Base-by-base conservation (phyloP, 2,888 invertebrate genomes). In the Amiota mariae region DNA sequence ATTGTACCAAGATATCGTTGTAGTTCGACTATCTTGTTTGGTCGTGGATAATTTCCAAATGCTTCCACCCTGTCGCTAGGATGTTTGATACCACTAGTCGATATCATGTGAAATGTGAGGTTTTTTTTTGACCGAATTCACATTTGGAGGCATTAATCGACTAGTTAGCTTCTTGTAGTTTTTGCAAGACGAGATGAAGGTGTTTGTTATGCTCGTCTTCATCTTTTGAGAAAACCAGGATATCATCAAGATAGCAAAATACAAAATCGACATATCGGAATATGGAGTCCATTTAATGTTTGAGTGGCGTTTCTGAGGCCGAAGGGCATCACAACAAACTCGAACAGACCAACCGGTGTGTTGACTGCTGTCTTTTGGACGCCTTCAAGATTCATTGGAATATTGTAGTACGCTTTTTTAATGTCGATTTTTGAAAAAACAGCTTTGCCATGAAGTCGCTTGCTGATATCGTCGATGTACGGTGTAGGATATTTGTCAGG, bases 261-360 rank as follows among this genome's bases (percentile, higher is more conserved):
- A 24, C 24, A 3, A 24, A 24, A 24, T 24, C 24, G 24, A 24
- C 24, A 24, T 24, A 1, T 24, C 24, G 24, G 24, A 24, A 24
- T 24, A 24, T 24, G 24, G 1, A 24, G 3, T 24, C 24, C 24
- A 24, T 24, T 2, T 24, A 24, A 24, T 0, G 86, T 87, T 71
- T 87, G 87, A 0, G 84, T 82, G 1, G 88, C 87, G 71, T 89
- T 89, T 6, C 84, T 86, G 85, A 46, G 80, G 70, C 73, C 76
- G 47, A 79, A 78, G 3, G 74, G 70, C 87, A 88, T 89, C 10
- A 68, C 57, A 0, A 75, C 10, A 66, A 82, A 88, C 72, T 89
- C 88, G 70, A 84, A 89, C 6, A 89, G 73, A 8, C 87, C 88
- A 71, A n/a, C n/a, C 0, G 88, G 88, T 3, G 89, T 89, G 0